Evolutionary conservation across 2,888 invertebrate genomes (phyloP).

Genomic region (Koerneria pararmatus): DNA sequence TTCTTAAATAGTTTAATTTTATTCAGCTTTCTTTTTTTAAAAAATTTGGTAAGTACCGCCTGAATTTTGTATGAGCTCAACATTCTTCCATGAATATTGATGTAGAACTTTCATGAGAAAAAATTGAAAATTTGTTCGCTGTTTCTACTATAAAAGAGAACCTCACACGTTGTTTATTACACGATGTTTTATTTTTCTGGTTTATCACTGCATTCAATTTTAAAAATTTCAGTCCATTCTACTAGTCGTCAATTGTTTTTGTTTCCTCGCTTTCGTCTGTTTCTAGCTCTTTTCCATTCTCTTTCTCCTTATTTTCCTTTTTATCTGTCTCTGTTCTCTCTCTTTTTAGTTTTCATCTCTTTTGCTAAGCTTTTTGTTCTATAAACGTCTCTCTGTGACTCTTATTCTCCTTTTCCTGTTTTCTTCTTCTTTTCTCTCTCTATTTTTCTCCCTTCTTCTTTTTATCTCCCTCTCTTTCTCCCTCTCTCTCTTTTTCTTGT

Average conservation of each 20-base stretch:
- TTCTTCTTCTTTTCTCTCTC: no score
- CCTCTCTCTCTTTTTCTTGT: not conserved
- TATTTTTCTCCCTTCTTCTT: constrained; percentile 8
- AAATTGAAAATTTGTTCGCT: not conserved
- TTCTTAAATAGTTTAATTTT: no score
- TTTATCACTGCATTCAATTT: not conserved
- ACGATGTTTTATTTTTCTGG: not conserved
- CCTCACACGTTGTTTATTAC: not conserved
- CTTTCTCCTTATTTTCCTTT: not conserved
- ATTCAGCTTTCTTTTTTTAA: no score
- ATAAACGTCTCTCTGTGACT: no score
- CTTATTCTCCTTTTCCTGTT: not conserved
- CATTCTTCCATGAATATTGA: no score
- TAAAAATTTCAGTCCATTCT: not conserved
- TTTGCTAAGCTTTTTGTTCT: no score
- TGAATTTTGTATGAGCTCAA: no score
- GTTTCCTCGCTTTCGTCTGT: not conserved
- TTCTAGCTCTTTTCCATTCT: constrained; percentile 1
- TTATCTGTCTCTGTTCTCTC: constrained; percentile 2
- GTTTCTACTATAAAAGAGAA: not conserved
- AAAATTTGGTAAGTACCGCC: no score
- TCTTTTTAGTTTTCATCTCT: no score
- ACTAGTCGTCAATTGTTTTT: not conserved
- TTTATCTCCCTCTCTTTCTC: not conserved
- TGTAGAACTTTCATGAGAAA: no score